Percentiles rank a stretch among this genome's conserved stretches.
These are phyloP conservation scores for Drosophila mercatorum DNA, from an alignment of 2,888 invertebrate species.

Conservation along the genomic window DNA sequence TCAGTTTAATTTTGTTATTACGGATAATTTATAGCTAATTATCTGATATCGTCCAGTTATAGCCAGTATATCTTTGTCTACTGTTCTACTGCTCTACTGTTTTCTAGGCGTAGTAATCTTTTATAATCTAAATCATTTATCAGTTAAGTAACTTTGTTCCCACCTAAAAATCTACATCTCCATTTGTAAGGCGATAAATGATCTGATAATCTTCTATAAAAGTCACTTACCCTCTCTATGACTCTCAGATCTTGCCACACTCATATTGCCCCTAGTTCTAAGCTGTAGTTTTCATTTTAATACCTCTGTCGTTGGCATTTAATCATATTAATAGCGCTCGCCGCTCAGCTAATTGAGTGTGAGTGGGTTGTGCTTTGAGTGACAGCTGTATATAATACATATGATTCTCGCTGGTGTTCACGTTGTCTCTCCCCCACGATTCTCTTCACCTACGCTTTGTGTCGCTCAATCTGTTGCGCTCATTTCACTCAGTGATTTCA, in stretches of 20 bases:
- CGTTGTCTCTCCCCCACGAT: neutral
- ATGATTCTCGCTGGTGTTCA: slow-evolving; percentile 5
- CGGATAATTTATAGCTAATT: neutral
- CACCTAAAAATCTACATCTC: neutral
- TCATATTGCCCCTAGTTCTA: slow-evolving; percentile 1
- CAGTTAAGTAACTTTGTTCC: neutral
- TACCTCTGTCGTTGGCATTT: slow-evolving; percentile 19
- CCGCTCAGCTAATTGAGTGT: slow-evolving; percentile 58
- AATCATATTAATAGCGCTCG: slow-evolving; percentile 38
- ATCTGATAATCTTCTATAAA: neutral
- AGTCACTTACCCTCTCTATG: neutral
- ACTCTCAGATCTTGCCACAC: neutral
- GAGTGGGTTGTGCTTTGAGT: slow-evolving; percentile 19
- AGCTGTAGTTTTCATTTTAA: slow-evolving; percentile 2
- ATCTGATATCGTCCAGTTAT: neutral
- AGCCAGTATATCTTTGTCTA: neutral
- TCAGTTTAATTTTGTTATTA: too few relatives aligned
- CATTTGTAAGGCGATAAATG: too few relatives aligned
- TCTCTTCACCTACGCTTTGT: slow-evolving; percentile 4
- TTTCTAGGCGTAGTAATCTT: too few relatives aligned
- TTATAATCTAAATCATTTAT: neutral
- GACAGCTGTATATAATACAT: neutral
- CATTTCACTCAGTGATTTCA: slow-evolving; percentile 49
- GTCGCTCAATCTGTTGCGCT: slow-evolving; percentile 46
- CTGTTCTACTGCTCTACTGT: too few relatives aligned